Evolutionary conservation across 1,140 invertebrate genomes (phyloP).

Genomic region (Agraylea sexmaculata): DNA sequence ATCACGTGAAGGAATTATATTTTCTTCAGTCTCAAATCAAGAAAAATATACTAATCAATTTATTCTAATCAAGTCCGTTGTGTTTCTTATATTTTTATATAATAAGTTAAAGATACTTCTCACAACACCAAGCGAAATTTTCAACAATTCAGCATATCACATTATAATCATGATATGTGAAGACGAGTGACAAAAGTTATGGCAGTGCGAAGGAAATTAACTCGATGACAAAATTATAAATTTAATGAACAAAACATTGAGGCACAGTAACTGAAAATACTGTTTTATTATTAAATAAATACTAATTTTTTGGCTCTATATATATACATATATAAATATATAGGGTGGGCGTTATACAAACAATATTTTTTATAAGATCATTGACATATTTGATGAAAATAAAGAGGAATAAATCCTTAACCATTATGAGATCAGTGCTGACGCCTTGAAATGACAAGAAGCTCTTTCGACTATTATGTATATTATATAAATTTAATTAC

Average conservation of each 20-base stretch:
- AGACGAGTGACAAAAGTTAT: not conserved
- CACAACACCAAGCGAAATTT: constrained; percentile 15
- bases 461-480: too few species aligned
- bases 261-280: not conserved
- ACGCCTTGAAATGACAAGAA: too few species aligned
- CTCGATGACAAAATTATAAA: not conserved
- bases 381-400: too few species aligned
- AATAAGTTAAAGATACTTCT: constrained; percentile 14
- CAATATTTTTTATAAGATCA: too few species aligned
- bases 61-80: constrained; percentile 15
- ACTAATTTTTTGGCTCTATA: constrained; percentile 8
- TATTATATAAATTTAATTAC: too few species aligned
- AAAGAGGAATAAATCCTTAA: too few species aligned
- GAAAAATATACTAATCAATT: constrained; percentile 10
- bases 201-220: not conserved
- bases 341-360: too few species aligned
- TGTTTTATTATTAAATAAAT: constrained; percentile 10
- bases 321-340: too few species aligned
- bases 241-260: not conserved
- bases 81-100: constrained; percentile 9
- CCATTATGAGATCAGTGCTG: too few species aligned
- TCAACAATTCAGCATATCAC: not conserved
- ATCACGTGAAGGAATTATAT: constrained; percentile 9
- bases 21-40: constrained; percentile 21
- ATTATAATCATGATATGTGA: constrained; percentile 5